Percentiles rank a stretch among this genome's conserved stretches.
Conservation (phyloP, 1,140 invertebrate genomes). For the Pararge aegeria region DNA sequence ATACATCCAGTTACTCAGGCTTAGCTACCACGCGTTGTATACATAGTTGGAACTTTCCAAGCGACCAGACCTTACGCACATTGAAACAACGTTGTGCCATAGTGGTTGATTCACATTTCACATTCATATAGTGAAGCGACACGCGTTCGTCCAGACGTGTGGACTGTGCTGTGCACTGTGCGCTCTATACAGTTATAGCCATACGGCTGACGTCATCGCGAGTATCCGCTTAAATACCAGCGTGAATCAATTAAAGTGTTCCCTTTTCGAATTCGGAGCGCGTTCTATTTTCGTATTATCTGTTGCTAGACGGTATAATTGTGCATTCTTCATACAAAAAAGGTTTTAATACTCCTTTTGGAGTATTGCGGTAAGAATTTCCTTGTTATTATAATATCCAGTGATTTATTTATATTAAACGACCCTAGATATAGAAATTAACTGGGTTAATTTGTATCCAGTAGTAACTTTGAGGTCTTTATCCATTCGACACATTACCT, state of each 20-base stretch:
- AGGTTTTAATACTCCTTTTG: background rate
- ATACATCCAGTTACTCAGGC: no score
- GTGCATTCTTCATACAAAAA: background rate
- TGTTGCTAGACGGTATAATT: background rate
- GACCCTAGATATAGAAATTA: no score
- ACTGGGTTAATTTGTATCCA: no score
- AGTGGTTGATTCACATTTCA: no score
- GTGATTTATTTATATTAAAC: no score
- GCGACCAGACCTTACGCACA: no score
- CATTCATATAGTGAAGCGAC: conserved; percentile 13
- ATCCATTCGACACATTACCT: no score
- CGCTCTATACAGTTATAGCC: conserved; percentile 3
- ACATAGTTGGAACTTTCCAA: no score
- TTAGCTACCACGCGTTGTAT: no score
- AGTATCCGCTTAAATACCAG: conserved; percentile 5
- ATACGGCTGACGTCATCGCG: conserved; percentile 25
- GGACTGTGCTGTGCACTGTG: no score
- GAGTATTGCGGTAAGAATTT: background rate
- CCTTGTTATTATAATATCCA: background rate
- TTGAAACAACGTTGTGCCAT: no score
- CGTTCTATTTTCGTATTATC: conserved; percentile 1
- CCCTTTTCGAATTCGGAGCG: background rate
- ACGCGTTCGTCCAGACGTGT: conserved; percentile 24
- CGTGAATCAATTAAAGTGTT: conserved; percentile 1
- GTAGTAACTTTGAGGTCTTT: no score